phyloP scores from a whole-genome alignment of 2,888 invertebrate genomes.

The Tenthredo scrophulariae region DNA sequence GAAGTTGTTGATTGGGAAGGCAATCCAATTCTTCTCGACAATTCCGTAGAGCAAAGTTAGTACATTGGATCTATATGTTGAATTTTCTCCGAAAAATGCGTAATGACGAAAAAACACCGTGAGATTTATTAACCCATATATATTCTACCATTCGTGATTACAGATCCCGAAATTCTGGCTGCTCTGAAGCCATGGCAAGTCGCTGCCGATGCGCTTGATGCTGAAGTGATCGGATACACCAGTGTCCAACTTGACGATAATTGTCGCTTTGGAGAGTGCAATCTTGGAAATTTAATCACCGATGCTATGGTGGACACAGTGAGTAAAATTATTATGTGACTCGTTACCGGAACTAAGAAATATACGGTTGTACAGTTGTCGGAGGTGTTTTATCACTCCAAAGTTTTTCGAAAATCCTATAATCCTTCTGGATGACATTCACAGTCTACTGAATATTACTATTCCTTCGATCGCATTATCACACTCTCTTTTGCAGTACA shows the following conservation, averaged over 20 bases:
- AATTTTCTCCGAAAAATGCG: background rate
- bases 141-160: slow-evolving; percentile 58
- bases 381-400: background rate
- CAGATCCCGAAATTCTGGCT: slow-evolving; percentile 82
- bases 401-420: background rate
- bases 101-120: background rate
- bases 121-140: background rate
- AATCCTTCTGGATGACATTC: background rate
- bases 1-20: slow-evolving; percentile 85
- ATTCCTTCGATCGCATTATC: background rate
- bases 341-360: background rate
- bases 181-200: slow-evolving; percentile 83
- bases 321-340: slow-evolving; percentile 66
- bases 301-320: slow-evolving; percentile 86
- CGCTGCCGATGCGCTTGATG: slow-evolving; percentile 80
- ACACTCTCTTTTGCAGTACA: slow-evolving; percentile 75
- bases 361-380: background rate
- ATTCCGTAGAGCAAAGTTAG: slow-evolving; percentile 83
- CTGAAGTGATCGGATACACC: slow-evolving; percentile 81
- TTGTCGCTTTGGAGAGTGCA: slow-evolving; percentile 85
- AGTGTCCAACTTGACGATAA: slow-evolving; percentile 80
- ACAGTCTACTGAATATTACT: background rate
- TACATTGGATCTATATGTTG: background rate
- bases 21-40: slow-evolving; percentile 85
- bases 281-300: slow-evolving; percentile 86